A percentile compares a stretch with the other conserved stretches of the same genome.
phyloP scores from a whole-genome alignment of 2,888 invertebrate genomes.

The Amphipyra tragopoginis region DNA sequence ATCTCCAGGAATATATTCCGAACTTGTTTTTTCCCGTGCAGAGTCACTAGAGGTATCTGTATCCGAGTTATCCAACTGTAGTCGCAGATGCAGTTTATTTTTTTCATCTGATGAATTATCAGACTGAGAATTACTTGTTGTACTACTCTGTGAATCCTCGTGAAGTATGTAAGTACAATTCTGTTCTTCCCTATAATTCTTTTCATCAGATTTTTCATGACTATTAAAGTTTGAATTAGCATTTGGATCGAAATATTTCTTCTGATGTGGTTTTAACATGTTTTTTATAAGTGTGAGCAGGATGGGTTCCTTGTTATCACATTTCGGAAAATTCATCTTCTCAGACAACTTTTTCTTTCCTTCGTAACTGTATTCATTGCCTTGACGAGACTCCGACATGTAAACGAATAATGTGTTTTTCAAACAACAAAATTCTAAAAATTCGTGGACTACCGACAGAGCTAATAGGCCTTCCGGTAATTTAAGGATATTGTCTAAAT shows the following conservation, averaged over 20 bases:
- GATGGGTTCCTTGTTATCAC: constrained; percentile 77
- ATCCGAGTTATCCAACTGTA: constrained; percentile 84
- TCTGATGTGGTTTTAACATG: constrained; percentile 61
- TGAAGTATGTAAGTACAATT: constrained; percentile 86
- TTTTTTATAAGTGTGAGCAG: constrained; percentile 78
- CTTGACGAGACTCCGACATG: constrained; percentile 94
- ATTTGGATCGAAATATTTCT: constrained; percentile 62
- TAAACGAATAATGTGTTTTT: constrained; percentile 95
- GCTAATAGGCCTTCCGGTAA: constrained; percentile 82
- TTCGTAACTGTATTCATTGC: constrained; percentile 91
- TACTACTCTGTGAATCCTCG: constrained; percentile 79
- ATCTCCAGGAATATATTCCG: constrained; percentile 84
- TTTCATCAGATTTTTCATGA: constrained; percentile 59
- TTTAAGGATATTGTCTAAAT: constrained; percentile 80
- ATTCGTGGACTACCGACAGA: constrained; percentile 92
- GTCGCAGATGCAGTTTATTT: constrained; percentile 80
- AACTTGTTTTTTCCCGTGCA: constrained; percentile 79
- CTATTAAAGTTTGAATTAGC: constrained; percentile 63
- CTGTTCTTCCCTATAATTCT: constrained; percentile 75
- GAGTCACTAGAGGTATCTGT: constrained; percentile 87
- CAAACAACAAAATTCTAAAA: constrained; percentile 94
- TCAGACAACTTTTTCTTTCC: constrained; percentile 83
- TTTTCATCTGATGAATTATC: constrained; percentile 86
- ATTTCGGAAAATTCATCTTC: constrained; percentile 72
- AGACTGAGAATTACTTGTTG: constrained; percentile 81